A percentile compares a stretch with the other conserved stretches of the same genome.
phyloP scores from a whole-genome alignment of 2,888 invertebrate species.

The Drosophila anomalipes region DNA sequence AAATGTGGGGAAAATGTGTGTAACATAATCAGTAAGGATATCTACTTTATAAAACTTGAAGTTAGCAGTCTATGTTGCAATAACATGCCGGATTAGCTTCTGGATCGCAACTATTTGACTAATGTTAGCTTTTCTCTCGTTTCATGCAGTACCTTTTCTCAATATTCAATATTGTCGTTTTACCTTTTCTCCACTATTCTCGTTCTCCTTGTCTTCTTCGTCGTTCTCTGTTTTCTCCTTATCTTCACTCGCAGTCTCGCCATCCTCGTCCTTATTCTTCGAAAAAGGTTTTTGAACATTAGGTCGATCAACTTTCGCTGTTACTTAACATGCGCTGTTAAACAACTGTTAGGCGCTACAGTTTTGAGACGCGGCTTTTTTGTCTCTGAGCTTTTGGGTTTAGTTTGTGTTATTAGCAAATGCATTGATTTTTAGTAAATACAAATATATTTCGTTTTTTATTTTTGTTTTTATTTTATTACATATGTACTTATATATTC shows the following conservation, averaged over 20 bases:
- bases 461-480: slow-evolving; percentile 40
- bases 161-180: slow-evolving; percentile 4
- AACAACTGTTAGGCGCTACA: slow-evolving; percentile 23
- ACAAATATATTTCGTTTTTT: slow-evolving; percentile 72
- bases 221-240: slow-evolving; percentile 43
- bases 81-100: slow-evolving; percentile 55
- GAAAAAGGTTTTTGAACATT: slow-evolving; percentile 31
- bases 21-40: slow-evolving; percentile 46
- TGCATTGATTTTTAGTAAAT: slow-evolving; percentile 69
- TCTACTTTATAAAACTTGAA: slow-evolving; percentile 14
- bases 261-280: slow-evolving; percentile 57
- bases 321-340: slow-evolving; percentile 54
- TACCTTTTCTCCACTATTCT: slow-evolving; percentile 67
- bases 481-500: slow-evolving; percentile 59
- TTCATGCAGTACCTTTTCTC: slow-evolving; percentile 42
- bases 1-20: slow-evolving; percentile 40
- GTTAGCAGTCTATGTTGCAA: slow-evolving; percentile 36
- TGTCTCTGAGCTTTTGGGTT: slow-evolving; percentile 14
- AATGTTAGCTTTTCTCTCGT: slow-evolving; percentile 41
- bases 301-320: slow-evolving; percentile 16
- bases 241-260: slow-evolving; percentile 37
- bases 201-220: slow-evolving; percentile 41
- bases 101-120: slow-evolving; percentile 31
- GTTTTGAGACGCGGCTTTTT: neutral
- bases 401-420: slow-evolving; percentile 52